These are phyloP conservation scores for Takifugu rubripes DNA, from an alignment of 2,797 vertebrate species.

Conservation along the genomic window DNA sequence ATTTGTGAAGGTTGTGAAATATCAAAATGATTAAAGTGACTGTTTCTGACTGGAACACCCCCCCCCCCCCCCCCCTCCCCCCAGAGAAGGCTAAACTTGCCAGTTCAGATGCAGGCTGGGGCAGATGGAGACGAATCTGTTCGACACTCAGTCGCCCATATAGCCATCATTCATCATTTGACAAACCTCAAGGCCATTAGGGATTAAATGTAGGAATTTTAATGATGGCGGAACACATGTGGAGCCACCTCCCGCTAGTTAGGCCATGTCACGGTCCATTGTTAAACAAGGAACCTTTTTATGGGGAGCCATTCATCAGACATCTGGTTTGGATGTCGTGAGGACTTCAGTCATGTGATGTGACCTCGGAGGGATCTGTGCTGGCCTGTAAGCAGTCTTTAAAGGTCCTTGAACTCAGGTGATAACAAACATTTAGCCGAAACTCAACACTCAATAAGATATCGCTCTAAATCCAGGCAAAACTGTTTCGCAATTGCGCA, in stretches of 20 bases:
- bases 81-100: conserved; percentile 11
- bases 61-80: conserved; percentile 7
- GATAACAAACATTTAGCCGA: neutral
- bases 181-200: conserved; percentile 39
- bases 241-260: conserved; percentile 58
- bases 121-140: conserved; percentile 21
- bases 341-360: conserved; percentile 34
- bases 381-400: conserved; percentile 13
- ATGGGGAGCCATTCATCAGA: conserved; percentile 64
- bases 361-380: conserved; percentile 45
- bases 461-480: neutral
- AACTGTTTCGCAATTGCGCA: neutral
- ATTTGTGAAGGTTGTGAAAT: no score
- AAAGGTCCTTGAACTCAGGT: no score
- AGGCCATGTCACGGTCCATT: conserved; percentile 54
- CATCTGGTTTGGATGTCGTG: conserved; percentile 67
- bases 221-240: conserved; percentile 45
- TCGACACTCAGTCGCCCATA: conserved; percentile 4
- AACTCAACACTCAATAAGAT: conserved; percentile 10
- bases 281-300: conserved; percentile 63
- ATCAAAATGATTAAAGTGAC: no score
- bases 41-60: neutral
- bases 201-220: conserved; percentile 63
- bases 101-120: conserved; percentile 15
- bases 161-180: conserved; percentile 8